These are phyloP conservation scores for Ginglymostoma cirratum DNA, from an alignment of 2,113 vertebrate genomes.

Conservation along the genomic window DNA sequence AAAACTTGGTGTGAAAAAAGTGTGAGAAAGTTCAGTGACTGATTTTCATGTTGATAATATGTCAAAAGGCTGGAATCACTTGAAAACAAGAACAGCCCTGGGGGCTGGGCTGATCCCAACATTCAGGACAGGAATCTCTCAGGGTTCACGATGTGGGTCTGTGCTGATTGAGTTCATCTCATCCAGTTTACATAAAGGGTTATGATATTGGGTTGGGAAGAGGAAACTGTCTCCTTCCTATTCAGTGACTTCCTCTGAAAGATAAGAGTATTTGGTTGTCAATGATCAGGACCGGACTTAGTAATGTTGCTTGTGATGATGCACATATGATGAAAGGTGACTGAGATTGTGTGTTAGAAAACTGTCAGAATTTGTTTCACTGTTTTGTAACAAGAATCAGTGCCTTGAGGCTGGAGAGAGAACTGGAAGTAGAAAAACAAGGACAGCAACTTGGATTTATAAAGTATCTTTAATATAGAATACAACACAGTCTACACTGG, in stretches of 20 bases:
- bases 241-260: not conserved
- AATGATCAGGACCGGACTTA: not conserved
- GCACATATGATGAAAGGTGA: not conserved
- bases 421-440: not conserved
- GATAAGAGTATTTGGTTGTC: not conserved
- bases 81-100: not conserved
- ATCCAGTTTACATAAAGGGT: not conserved
- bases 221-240: not conserved
- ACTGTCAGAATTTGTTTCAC: not conserved
- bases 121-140: not conserved
- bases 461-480: constrained; percentile 14
- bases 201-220: not conserved
- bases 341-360: not conserved
- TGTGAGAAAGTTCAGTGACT: not conserved
- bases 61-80: not conserved
- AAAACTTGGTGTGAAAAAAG: not conserved
- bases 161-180: not conserved
- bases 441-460: not conserved
- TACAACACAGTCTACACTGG: not conserved
- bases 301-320: not conserved
- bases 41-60: not conserved
- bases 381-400: not conserved
- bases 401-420: not conserved
- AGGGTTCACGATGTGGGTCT: not conserved
- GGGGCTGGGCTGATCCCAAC: not conserved